Base-by-base conservation (phyloP, 2,797 vertebrate genomes). In the Aythya fuligula region DNA sequence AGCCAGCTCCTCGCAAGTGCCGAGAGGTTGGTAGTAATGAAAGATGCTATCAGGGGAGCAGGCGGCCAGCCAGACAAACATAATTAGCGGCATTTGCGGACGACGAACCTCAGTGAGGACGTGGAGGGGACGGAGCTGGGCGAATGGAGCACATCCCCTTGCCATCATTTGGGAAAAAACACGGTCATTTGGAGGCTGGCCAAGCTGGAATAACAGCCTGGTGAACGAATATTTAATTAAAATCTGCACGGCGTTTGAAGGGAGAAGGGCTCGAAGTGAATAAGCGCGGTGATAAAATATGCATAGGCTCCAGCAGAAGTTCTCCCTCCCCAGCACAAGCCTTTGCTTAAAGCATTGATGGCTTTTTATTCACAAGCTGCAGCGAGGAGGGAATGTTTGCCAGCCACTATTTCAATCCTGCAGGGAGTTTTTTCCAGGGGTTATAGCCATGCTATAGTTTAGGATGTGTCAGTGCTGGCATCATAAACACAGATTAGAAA, bases 191-290 rank as follows among this genome's bases (percentile, higher is more conserved):
- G 97, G 97, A 97, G 61, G 32, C 56, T 43, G 89, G 97, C 97
- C 98, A 98, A 96, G 65, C 51, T 72, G 45, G 54, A 80, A 94
- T 28, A 94, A 89, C 87, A 87, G 84, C 96, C 95, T 95, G 30
- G 75, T 30, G 32, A 94, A 95, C 39, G 93, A 91, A 87, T 78
- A n/a, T 87, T 97, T 98, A 98, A 98, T 98, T 97, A 97, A 97
- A 93, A 95, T 84, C 92, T 90, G 65, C 36, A 16, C 30, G 1
- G 70, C 66, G 43, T 94, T 91, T 36, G 6, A n/a, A 90, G 89
- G 85, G 90, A 89, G 67, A 81, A 92, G 71, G 84, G 76, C 85
- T 76, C 72, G 3, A 16, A 79, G 92, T 85, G 93, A 96, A 94
- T 91, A 82, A 96, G 69, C 21, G 25, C 9, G 2, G 81, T 36